phyloP scores from a whole-genome alignment of 2,888 invertebrate genomes.

The Eledone cirrhosa region DNA sequence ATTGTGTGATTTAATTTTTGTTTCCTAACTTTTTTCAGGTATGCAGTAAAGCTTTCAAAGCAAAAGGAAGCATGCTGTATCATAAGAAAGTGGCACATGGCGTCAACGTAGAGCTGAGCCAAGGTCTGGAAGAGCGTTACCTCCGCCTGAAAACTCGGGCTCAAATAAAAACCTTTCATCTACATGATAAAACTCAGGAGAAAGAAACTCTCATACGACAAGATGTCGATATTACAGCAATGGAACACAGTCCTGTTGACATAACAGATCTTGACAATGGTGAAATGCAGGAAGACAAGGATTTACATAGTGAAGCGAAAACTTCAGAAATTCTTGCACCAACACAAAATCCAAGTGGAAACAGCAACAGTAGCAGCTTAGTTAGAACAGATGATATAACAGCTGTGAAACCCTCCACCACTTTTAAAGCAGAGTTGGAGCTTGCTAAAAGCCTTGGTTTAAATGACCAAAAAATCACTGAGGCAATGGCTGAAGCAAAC shows the following conservation, averaged over 20 bases:
- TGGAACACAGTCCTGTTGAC: not conserved
- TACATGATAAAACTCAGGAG: constrained; percentile 31
- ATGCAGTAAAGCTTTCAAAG: constrained; percentile 61
- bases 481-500: constrained; percentile 21
- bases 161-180: constrained; percentile 38
- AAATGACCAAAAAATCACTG: constrained; percentile 20
- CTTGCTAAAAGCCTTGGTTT: constrained; percentile 23
- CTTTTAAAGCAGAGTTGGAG: constrained; percentile 15
- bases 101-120: constrained; percentile 58
- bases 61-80: constrained; percentile 61
- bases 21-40: constrained; percentile 41
- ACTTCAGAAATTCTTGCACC: not conserved
- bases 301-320: not conserved
- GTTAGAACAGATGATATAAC: not conserved
- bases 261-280: constrained; percentile 17
- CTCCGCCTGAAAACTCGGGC: constrained; percentile 51
- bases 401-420: not conserved
- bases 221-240: constrained; percentile 10
- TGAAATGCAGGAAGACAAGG: constrained; percentile 21
- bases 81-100: constrained; percentile 61
- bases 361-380: not conserved
- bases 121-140: constrained; percentile 59
- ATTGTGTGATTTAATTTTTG: too few relatives aligned
- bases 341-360: not conserved
- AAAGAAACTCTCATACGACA: constrained; percentile 23